These are phyloP conservation scores for Salvelinus namaycush DNA, from an alignment of 2,113 vertebrate species.

Conservation along the genomic window DNA sequence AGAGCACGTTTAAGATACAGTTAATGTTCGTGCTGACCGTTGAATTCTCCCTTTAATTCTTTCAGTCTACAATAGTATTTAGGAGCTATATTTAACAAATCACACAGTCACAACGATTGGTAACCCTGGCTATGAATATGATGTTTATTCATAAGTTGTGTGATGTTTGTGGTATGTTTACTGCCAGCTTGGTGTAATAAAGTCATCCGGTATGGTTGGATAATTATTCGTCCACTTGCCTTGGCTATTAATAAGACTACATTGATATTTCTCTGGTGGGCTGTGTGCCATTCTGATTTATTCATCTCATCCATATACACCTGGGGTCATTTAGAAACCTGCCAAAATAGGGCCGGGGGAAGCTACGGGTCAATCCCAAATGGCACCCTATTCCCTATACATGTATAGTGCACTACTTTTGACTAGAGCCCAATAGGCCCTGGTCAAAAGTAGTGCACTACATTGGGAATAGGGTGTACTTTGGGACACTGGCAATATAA, in stretches of 20 bases:
- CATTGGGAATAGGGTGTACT: neutral
- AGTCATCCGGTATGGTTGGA: conserved; percentile 49
- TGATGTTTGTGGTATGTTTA: conserved; percentile 35
- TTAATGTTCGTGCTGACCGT: neutral
- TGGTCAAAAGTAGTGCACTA: too few relatives aligned
- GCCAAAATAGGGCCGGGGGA: conserved; percentile 21
- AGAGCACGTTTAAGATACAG: conserved; percentile 17
- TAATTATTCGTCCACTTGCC: conserved; percentile 54
- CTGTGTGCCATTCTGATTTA: conserved; percentile 64
- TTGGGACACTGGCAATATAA: conserved; percentile 39
- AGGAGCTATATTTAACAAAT: neutral
- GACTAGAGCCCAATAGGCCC: too few relatives aligned
- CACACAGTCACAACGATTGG: neutral
- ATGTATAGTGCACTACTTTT: too few relatives aligned
- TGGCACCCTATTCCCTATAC: too few relatives aligned
- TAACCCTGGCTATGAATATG: conserved; percentile 4
- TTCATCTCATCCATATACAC: conserved; percentile 53
- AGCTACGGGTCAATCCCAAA: neutral
- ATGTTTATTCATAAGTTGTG: conserved; percentile 58
- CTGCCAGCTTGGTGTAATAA: conserved; percentile 49
- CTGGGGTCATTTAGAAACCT: conserved; percentile 61
- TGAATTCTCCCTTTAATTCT: conserved; percentile 11
- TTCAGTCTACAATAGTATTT: conserved; percentile 9
- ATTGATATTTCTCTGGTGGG: conserved; percentile 41
- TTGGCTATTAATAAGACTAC: conserved; percentile 45